These are phyloP conservation scores for Coilia nasus DNA, from an alignment of 2,797 vertebrate species.

Conservation along the genomic window DNA sequence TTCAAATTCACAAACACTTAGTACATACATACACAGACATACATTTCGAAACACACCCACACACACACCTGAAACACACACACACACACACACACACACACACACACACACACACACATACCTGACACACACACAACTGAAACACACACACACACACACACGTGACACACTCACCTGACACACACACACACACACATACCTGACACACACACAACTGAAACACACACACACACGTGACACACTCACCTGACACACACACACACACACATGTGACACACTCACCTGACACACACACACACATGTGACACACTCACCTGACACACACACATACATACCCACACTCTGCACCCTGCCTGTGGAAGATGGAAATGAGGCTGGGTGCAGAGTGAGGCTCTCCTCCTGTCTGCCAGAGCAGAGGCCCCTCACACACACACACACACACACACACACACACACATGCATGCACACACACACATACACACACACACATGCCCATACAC, in stretches of 20 bases:
- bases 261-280: background rate
- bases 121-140: no score
- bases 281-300: background rate
- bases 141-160: background rate
- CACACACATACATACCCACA: background rate
- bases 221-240: no score
- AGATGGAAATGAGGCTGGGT: constrained; percentile 65
- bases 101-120: background rate
- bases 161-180: constrained; percentile 40
- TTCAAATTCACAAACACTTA: no score
- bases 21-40: background rate
- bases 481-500: no score
- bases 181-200: no score
- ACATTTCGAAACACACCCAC: background rate
- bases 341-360: background rate
- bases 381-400: constrained; percentile 52
- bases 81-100: constrained; percentile 12
- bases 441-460: constrained; percentile 19
- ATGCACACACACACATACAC: constrained; percentile 42
- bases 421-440: constrained; percentile 45
- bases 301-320: constrained; percentile 31
- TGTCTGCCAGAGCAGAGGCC: constrained; percentile 54
- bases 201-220: no score
- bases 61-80: background rate
- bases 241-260: background rate